phyloP scores from a whole-genome alignment of 2,797 vertebrate species.

The Otolemur crassicaudatus region DNA sequence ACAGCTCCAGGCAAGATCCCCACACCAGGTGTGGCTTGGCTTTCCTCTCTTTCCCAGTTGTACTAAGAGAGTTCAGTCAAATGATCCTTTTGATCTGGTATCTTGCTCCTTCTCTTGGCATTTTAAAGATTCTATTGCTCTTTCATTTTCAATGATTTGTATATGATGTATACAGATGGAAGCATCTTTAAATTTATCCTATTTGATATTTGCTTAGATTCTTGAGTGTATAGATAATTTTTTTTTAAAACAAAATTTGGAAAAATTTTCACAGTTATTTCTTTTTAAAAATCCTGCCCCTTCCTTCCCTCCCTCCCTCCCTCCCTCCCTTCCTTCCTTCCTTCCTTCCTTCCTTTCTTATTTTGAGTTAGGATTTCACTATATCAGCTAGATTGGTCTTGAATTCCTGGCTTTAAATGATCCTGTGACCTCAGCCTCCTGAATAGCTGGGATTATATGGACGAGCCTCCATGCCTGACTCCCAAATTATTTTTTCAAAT shows the following conservation, averaged over 20 bases:
- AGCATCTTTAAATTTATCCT: background rate
- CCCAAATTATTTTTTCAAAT: background rate
- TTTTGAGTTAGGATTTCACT: background rate
- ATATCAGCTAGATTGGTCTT: background rate
- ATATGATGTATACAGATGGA: background rate
- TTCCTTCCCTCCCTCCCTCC: too few relatives aligned
- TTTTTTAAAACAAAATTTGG: background rate
- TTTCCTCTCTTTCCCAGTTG: too few relatives aligned
- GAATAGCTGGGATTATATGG: background rate
- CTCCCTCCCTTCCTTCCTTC: too few relatives aligned
- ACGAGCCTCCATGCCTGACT: background rate
- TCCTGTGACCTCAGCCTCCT: background rate
- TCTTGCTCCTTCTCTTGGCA: background rate
- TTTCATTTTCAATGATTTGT: background rate
- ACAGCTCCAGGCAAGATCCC: too few relatives aligned
- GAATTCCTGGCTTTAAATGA: background rate
- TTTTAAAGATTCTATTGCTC: background rate
- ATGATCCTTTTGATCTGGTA: too few relatives aligned
- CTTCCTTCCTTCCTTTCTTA: too few relatives aligned
- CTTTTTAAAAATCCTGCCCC: background rate
- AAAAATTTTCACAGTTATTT: background rate
- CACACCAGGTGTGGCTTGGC: too few relatives aligned
- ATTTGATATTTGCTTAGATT: background rate
- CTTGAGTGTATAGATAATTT: background rate
- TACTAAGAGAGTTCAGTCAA: too few relatives aligned